These are phyloP conservation scores for Astur gentilis DNA, from an alignment of 2,113 vertebrate genomes.

Conservation along the genomic window DNA sequence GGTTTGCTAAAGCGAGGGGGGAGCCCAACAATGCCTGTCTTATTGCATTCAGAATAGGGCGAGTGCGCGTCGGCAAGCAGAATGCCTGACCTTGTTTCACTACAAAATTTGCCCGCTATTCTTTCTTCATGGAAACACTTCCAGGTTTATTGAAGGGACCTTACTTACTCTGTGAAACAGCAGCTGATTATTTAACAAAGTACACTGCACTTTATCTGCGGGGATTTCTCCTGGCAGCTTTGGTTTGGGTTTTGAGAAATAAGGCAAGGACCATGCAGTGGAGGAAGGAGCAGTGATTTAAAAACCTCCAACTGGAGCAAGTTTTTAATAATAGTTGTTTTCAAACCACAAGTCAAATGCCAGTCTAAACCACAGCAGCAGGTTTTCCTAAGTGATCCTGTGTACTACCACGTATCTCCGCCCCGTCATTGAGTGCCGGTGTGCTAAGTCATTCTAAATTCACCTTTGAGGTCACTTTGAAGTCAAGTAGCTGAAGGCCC, in stretches of 20 bases:
- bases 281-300: background rate
- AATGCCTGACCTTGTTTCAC: background rate
- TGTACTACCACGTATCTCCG: background rate
- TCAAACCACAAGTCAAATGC: background rate
- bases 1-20: background rate
- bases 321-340: conserved; percentile 1
- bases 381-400: background rate
- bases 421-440: background rate
- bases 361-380: background rate
- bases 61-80: background rate
- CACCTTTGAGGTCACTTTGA: conserved; percentile 49
- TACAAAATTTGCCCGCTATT: background rate
- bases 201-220: background rate
- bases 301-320: background rate
- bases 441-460: background rate
- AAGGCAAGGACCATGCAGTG: background rate
- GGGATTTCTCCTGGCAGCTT: background rate
- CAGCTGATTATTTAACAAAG: background rate
- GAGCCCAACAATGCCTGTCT: background rate
- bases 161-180: background rate
- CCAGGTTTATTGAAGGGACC: background rate
- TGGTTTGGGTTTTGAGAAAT: background rate
- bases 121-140: background rate
- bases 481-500: conserved; percentile 14
- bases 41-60: background rate